Percentiles rank a stretch among this genome's conserved stretches.
phyloP scores from a whole-genome alignment of 2,113 vertebrate genomes.

The Mastomys coucha region DNA sequence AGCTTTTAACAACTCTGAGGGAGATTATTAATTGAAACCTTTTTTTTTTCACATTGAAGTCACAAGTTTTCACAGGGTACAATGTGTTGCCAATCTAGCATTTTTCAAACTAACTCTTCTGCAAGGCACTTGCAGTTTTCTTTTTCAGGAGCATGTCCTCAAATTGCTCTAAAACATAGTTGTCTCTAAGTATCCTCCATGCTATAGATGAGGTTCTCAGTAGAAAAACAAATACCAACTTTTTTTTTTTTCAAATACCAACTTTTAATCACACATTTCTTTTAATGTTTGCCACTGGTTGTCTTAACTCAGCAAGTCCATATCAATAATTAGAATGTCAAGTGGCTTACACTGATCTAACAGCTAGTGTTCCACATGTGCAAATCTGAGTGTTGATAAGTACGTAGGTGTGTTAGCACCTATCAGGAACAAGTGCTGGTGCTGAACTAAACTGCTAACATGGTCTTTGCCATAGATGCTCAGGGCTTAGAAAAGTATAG shows the following conservation, averaged over 20 bases:
- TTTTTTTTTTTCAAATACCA: neutral
- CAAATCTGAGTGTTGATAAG: neutral
- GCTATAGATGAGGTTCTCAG: neutral
- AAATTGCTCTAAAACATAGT: conserved; percentile 68
- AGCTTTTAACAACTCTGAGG: conserved; percentile 6
- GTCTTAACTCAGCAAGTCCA: neutral
- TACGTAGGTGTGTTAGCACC: neutral
- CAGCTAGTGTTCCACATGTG: neutral
- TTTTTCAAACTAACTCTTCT: conserved; percentile 65
- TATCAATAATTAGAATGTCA: neutral
- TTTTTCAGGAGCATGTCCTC: conserved; percentile 66
- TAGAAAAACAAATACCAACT: neutral
- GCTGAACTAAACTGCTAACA: neutral
- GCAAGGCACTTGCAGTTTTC: conserved; percentile 70
- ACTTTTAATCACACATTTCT: neutral
- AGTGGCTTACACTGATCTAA: neutral
- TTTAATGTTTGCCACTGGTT: conserved; percentile 11
- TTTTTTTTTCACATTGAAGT: conserved; percentile 73
- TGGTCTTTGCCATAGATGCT: neutral
- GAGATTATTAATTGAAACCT: conserved; percentile 76
- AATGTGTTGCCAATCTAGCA: conserved; percentile 76
- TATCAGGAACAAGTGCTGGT: neutral
- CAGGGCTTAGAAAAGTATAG: neutral
- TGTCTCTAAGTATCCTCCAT: conserved; percentile 4
- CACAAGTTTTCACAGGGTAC: conserved; percentile 77